Base-by-base conservation (phyloP, 2,113 vertebrate species). In the Epinephelus lanceolatus region DNA sequence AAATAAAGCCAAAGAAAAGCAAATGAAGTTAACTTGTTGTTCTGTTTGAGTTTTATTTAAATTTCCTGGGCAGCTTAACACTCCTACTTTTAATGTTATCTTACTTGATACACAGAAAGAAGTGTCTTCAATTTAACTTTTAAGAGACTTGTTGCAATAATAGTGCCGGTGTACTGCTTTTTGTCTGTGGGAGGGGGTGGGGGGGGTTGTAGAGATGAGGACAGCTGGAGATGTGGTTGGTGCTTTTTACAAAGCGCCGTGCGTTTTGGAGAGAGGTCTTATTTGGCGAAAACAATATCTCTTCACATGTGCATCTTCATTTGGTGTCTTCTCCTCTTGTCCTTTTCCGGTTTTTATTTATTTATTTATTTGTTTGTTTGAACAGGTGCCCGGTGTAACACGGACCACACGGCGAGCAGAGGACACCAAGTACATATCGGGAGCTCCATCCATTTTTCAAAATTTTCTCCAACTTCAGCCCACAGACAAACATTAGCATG, bases 401-500 rank as follows among this genome's bases (percentile, higher is more conserved):
- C 74, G 86, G 86, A 88, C 59, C 80, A 57, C 85, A 18, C 67
- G 52, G 84, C 69, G 61, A 65, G 40, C 69, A 82, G 63, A 89
- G 61, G 78, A 92, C 78, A 88, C 80, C 86, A 74, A 84, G 91
- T 87, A 53, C 92, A 83, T 76, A 81, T 84, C 72, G 47, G 85
- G 88, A 85, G 87, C 90, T 87, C 81, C 87, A 76, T 80, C 92
- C 45, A 37, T 91, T 93, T 68, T 94, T 91, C 94, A 94, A 88
- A 63, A 94, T 95, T 95, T 94, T 94, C 80, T 95, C 95, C 95
- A 95, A 96, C 92, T 95, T 96, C 90, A 94, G 94, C 95, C 94
- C 93, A 88, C 93, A 92, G 93, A 94, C 94, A 87, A 97, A 98
- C 95, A 97, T 99, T 99, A 99, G 98, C 98, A 99, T 99, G 98